phyloP scores from a whole-genome alignment of 1,140 invertebrate genomes.

The Lethrus apterus region DNA sequence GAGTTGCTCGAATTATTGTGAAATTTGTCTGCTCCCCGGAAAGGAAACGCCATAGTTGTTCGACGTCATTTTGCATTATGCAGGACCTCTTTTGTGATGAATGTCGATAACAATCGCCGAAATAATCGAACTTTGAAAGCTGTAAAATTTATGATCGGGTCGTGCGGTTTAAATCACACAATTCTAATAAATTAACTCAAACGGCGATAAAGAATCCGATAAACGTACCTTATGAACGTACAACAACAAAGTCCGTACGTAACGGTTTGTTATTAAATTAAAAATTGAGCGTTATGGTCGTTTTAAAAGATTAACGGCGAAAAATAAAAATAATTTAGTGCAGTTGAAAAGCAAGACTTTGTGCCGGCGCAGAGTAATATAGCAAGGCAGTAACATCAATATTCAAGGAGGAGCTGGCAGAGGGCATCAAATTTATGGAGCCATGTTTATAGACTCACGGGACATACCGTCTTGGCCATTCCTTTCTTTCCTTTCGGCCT shows the following conservation, averaged over 20 bases:
- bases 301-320: slow-evolving; percentile 9
- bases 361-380: slow-evolving; percentile 26
- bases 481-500: slow-evolving; percentile 33
- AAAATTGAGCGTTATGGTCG: slow-evolving; percentile 12
- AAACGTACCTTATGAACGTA: slow-evolving; percentile 2
- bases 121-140: too few species aligned
- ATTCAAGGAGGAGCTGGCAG: slow-evolving; percentile 29
- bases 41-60: slow-evolving; percentile 9
- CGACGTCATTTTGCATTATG: slow-evolving; percentile 12
- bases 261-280: slow-evolving; percentile 11
- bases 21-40: slow-evolving; percentile 33
- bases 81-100: slow-evolving; percentile 6
- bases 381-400: slow-evolving; percentile 32
- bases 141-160: too few species aligned
- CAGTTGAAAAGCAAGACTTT: slow-evolving; percentile 18
- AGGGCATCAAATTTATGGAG: slow-evolving; percentile 37
- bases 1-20: slow-evolving; percentile 40
- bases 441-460: slow-evolving; percentile 37
- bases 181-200: too few species aligned
- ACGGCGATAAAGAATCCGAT: too few species aligned
- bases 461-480: slow-evolving; percentile 33
- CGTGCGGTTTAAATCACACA: too few species aligned
- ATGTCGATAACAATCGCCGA: too few species aligned
- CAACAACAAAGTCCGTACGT: slow-evolving; percentile 10
- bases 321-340: slow-evolving; percentile 18